Conservation (phyloP, 2,888 invertebrate species). For the Schizaphis graminum region DNA sequence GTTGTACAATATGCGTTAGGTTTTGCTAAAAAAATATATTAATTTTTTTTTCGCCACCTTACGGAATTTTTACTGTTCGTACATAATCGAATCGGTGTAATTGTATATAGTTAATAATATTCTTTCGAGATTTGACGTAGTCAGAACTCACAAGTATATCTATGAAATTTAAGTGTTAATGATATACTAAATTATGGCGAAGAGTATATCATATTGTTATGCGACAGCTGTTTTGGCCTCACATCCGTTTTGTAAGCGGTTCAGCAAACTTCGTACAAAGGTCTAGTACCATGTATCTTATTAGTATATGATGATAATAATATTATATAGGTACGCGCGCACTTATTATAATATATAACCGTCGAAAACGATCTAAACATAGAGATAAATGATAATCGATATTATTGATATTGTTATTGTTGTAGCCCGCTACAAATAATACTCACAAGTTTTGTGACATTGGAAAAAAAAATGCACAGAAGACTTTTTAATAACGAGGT, state of each 20-base stretch:
- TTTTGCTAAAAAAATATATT: background rate
- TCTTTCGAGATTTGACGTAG: too few species aligned
- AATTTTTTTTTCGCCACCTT: background rate
- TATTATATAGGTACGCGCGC: background rate
- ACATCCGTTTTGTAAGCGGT: background rate
- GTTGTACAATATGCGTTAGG: background rate
- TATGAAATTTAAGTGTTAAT: background rate
- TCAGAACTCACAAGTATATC: background rate
- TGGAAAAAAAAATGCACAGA: background rate
- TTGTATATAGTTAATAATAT: background rate
- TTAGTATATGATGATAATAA: background rate
- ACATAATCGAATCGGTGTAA: background rate
- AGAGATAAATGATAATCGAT: background rate
- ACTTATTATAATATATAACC: background rate
- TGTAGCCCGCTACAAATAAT: background rate
- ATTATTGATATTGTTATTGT: background rate
- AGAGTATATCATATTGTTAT: background rate
- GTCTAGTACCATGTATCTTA: background rate
- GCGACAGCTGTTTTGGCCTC: background rate
- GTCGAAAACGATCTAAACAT: background rate
- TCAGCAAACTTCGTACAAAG: background rate
- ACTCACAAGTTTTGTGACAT: background rate
- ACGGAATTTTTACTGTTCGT: background rate
- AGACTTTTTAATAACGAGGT: conserved; percentile 50
- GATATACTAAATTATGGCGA: background rate